phyloP scores from a whole-genome alignment of 2,113 vertebrate genomes.

The Dolichotis patagonum region DNA sequence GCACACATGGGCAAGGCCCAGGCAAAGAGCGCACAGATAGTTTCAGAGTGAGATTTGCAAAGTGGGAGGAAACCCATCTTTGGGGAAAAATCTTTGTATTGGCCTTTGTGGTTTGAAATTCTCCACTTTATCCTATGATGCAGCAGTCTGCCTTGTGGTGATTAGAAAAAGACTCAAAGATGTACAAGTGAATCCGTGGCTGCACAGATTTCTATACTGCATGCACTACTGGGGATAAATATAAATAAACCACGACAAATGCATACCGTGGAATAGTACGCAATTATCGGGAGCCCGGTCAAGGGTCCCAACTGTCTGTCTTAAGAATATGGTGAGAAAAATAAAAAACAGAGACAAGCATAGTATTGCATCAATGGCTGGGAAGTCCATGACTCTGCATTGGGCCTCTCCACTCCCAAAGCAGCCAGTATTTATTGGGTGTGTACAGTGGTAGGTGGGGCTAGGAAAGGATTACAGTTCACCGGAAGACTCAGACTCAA shows the following conservation, averaged over 20 bases:
- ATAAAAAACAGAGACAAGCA: no score
- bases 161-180: conserved; percentile 30
- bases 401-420: no score
- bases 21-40: not conserved
- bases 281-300: no score
- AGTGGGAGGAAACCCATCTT: not conserved
- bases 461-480: no score
- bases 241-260: not conserved
- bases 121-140: conserved; percentile 19
- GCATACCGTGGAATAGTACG: not conserved
- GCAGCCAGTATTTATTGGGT: no score
- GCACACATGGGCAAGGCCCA: not conserved
- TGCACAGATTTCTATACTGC: not conserved
- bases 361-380: no score
- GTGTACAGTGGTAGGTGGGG: no score
- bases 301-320: no score
- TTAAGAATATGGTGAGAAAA: no score
- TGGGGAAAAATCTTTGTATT: not conserved
- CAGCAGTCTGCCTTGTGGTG: not conserved
- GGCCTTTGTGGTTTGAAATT: conserved; percentile 54
- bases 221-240: not conserved
- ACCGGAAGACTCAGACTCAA: no score
- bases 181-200: not conserved
- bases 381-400: no score
- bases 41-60: conserved; percentile 4